phyloP scores from a whole-genome alignment of 2,888 invertebrate genomes.

The Eristalinus sepulchralis region DNA sequence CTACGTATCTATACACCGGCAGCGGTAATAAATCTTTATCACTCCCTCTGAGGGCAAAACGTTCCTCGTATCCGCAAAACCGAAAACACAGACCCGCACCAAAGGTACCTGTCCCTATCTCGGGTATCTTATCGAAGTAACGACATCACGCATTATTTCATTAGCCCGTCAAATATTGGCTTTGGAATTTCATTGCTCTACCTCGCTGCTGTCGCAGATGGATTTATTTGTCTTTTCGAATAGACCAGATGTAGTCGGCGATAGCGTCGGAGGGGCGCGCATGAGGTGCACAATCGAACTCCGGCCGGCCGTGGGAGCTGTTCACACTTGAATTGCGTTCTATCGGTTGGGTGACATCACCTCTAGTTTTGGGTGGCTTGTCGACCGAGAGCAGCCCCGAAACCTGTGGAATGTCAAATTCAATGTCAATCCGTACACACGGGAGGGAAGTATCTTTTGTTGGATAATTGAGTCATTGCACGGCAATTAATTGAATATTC shows the following conservation, averaged over 20 bases:
- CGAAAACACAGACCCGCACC: not conserved
- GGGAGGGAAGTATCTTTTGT: not conserved
- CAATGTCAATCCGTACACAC: conserved; percentile 14
- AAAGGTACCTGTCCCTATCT: not conserved
- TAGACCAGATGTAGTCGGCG: conserved; percentile 34
- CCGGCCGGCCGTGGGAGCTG: conserved; percentile 3
- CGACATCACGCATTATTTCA: conserved; percentile 40
- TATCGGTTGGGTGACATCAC: conserved; percentile 42
- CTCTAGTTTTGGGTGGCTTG: too few species aligned
- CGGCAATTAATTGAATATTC: not conserved
- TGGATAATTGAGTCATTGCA: not conserved
- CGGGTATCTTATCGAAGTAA: conserved; percentile 32
- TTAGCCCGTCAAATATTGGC: conserved; percentile 30
- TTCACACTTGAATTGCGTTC: conserved; percentile 51
- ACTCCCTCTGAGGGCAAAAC: not conserved
- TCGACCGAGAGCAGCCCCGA: conserved; percentile 1
- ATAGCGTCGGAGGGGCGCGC: conserved; percentile 34
- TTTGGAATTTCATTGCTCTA: conserved; percentile 23
- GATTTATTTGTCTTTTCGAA: not conserved
- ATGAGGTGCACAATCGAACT: conserved; percentile 9
- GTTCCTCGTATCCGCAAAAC: conserved; percentile 4
- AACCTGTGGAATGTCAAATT: not conserved
- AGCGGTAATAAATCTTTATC: conserved; percentile 30
- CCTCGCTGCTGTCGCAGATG: not conserved
- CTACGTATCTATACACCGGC: not conserved